Base-by-base conservation (phyloP, 2,797 vertebrate species). In the Pempheris klunzingeri region DNA sequence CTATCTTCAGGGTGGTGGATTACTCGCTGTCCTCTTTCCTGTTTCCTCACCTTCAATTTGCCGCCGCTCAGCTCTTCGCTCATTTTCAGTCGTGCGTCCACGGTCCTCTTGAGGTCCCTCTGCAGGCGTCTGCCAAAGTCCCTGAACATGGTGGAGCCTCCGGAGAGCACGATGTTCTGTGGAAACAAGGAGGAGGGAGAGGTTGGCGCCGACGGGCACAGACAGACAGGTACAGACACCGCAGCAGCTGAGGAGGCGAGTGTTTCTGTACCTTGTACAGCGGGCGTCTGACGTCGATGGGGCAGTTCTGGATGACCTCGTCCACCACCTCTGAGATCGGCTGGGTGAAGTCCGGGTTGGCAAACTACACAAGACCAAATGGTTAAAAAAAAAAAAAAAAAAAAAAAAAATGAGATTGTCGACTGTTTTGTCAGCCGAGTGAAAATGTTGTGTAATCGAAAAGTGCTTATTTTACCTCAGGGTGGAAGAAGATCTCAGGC, bases 261-360 rank as follows among this genome's bases (percentile, higher is more conserved):
- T 1, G 13, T 17, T 26, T 9, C 1, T 5, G 2, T 82, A 98
- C 98, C 97, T 99, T 99, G 93, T 99, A 99, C 30, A 99, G 96
- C 1, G 98, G 98, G 80, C 98, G 97, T 53, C 98, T 95, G 86
- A 98, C 97, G 72, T 99, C 98, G 30, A 99, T 99, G 81, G 98
- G 98, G 84, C 98, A 99, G 94, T 99, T 99, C 93, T 99, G 98
- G 92, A 99, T 99, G 80, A 99, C 98, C 90, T 99, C 98, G 77
- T 99, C 98, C 87, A 99, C 98, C 87, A 99, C 98, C 94, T 99
- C 98, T 22, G 98, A 99, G 93, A 99, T 99, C 8, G 98, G 98
- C 90, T 99, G 98, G 0, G 97, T 99, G 73, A 99, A 99, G 88
- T 99, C 98, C 18, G 98, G 98, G 93, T 99, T 99, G 90, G 98